Evolutionary conservation across 2,888 invertebrate species (phyloP).

Genomic region (Phengaris arion): DNA sequence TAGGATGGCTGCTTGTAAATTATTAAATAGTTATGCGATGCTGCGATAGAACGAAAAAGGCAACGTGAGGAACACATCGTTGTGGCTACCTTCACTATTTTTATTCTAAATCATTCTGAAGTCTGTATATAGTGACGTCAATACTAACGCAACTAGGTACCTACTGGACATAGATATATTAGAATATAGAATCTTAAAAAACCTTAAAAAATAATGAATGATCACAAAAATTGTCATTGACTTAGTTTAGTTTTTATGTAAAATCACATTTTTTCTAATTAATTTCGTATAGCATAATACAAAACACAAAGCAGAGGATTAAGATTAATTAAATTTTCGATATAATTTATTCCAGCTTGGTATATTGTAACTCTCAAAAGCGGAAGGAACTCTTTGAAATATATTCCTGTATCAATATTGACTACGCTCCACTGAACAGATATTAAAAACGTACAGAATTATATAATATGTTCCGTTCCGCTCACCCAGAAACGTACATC

Average conservation of each 20-base stretch:
- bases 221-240: too few species aligned
- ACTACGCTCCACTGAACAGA: conserved; percentile 31
- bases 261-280: not conserved
- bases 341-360: conserved; percentile 21
- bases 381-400: conserved; percentile 34
- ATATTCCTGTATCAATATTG: conserved; percentile 32
- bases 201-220: too few species aligned
- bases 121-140: too few species aligned
- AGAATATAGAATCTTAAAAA: too few species aligned
- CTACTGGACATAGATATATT: too few species aligned
- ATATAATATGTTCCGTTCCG: conserved; percentile 25
- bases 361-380: conserved; percentile 30
- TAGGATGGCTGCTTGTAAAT: too few species aligned
- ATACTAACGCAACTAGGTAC: too few species aligned
- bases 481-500: conserved; percentile 21
- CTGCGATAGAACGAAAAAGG: too few species aligned
- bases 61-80: too few species aligned
- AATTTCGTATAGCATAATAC: not conserved
- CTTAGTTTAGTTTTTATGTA: not conserved
- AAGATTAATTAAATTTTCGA: conserved; percentile 1
- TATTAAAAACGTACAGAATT: conserved; percentile 35
- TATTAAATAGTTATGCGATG: too few species aligned
- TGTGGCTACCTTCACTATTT: too few species aligned
- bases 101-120: too few species aligned
- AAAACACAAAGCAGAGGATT: not conserved